Evolutionary conservation across 2,113 vertebrate species (phyloP).

Genomic region (Abramis brama): DNA sequence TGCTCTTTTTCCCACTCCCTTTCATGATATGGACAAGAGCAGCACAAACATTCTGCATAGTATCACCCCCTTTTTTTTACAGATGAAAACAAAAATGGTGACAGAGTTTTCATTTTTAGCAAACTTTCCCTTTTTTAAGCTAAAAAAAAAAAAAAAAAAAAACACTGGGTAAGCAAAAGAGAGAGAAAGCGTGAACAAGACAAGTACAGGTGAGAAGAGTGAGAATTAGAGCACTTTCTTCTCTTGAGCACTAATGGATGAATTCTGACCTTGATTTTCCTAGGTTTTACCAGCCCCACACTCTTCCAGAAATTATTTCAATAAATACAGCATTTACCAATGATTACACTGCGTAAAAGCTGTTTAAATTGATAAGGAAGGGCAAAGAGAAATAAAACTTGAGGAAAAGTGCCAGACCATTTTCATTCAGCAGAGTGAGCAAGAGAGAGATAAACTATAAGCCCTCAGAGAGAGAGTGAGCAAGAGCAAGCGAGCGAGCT

Average conservation of each 20-base stretch:
- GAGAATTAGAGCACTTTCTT: conserved; percentile 31
- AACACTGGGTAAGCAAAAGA: not conserved
- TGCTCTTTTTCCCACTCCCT: not conserved
- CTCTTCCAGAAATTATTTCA: conserved; percentile 41
- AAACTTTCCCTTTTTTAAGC: not conserved
- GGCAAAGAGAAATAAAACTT: conserved; percentile 46
- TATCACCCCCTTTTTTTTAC: not conserved
- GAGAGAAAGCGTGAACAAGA: conserved; percentile 51
- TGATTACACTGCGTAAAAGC: conserved; percentile 46
- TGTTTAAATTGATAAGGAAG: conserved; percentile 53
- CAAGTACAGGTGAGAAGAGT: conserved; percentile 66
- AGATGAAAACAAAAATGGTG: not conserved
- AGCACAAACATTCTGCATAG: not conserved
- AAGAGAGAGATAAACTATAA: conserved; percentile 8
- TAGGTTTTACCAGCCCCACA: conserved; percentile 12
- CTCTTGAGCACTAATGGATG: conserved; percentile 51
- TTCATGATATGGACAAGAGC: not conserved
- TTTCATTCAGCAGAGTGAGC: conserved; percentile 44
- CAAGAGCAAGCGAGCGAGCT: conserved; percentile 1
- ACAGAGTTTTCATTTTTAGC: not conserved
- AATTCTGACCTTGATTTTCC: conserved; percentile 34
- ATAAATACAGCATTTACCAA: conserved; percentile 54
- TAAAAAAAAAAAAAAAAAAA: not conserved
- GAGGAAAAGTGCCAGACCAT: conserved; percentile 44
- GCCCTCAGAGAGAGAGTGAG: not conserved